Conservation (phyloP, 2,113 vertebrate species). For the Montifringilla adamsi region DNA sequence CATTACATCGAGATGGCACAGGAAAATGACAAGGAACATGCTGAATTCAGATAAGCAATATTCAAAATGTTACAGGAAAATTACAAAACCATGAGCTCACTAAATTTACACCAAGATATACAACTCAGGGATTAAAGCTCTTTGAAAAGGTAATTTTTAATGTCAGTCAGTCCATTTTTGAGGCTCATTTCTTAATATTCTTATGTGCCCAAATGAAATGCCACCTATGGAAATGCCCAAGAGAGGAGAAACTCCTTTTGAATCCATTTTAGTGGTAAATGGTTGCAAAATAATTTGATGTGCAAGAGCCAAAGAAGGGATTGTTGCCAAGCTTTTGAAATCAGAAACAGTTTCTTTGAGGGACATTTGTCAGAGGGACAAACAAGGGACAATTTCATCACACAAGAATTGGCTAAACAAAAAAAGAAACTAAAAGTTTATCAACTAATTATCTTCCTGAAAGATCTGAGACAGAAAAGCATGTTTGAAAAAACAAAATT, state of each 20-base stretch:
- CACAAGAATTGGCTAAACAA: background rate
- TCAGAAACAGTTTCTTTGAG: constrained; percentile 16
- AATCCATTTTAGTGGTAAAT: background rate
- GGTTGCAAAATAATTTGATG: constrained; percentile 51
- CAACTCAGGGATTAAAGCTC: background rate
- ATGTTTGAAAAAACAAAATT: background rate
- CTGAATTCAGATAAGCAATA: background rate
- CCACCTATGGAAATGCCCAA: background rate
- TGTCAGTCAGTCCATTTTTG: background rate
- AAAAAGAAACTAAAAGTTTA: background rate
- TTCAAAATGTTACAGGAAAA: background rate
- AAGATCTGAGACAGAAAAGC: background rate
- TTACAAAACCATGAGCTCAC: background rate
- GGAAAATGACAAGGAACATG: background rate
- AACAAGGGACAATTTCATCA: constrained; percentile 55
- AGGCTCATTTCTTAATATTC: background rate
- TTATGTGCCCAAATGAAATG: background rate
- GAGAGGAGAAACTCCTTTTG: background rate
- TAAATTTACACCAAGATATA: background rate
- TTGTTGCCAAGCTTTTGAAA: constrained; percentile 59
- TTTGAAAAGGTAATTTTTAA: background rate
- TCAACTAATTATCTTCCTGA: background rate
- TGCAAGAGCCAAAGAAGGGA: constrained; percentile 12
- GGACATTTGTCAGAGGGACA: constrained; percentile 2
- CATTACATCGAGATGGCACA: background rate